Percentiles rank a stretch among this genome's conserved stretches.
Conservation (phyloP, 2,797 vertebrate genomes). For the Anisognathus igniventris region DNA sequence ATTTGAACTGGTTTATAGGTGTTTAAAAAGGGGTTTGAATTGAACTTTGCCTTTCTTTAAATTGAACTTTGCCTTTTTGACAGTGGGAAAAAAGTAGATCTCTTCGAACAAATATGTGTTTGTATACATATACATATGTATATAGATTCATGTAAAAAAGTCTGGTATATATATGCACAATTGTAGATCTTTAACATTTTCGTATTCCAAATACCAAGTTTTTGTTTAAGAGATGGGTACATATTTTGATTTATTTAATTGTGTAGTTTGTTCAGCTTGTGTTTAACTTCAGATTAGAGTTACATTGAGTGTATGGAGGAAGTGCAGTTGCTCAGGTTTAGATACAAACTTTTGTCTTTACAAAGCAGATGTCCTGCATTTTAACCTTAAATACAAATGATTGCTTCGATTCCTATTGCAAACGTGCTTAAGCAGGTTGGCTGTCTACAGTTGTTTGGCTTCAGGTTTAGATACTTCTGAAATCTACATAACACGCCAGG, state of each 20-base stretch:
- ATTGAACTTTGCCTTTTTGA: neutral
- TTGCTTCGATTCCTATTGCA: neutral
- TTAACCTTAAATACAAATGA: neutral
- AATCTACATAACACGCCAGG: neutral
- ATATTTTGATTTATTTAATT: neutral
- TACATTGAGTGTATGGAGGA: neutral
- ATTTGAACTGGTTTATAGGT: neutral
- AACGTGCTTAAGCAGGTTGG: constrained; percentile 6
- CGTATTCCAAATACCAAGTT: neutral
- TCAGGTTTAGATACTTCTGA: neutral
- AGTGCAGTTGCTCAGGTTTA: neutral
- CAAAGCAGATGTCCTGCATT: neutral
- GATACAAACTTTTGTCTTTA: neutral
- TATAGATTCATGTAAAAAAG: neutral
- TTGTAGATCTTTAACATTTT: neutral
- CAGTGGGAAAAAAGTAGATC: neutral
- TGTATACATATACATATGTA: neutral
- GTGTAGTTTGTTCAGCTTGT: neutral
- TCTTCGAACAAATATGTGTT: neutral
- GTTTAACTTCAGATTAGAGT: neutral
- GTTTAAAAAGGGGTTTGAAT: neutral
- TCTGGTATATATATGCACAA: neutral
- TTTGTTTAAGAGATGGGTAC: neutral
- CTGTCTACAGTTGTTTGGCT: constrained; percentile 1
- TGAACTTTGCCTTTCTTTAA: neutral